Percentiles rank a stretch among this genome's conserved stretches.
phyloP scores from a whole-genome alignment of 2,113 vertebrate species.

The pig (Sus scrofa) region T2T-Sscrofa CM000827.6:62062001-62062500 shows the following conservation, averaged over 20 bases:
- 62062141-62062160: neutral
- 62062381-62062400: neutral
- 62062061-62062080: neutral
- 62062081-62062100: neutral
- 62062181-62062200: neutral
- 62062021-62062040: neutral
- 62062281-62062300: neutral
- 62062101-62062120: neutral
- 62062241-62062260: neutral
- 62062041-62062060: neutral
- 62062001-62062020: neutral
- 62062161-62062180: neutral
- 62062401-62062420: neutral
- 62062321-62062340: neutral
- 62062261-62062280: neutral
- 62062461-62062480: neutral
- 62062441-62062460: neutral
- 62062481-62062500: neutral
- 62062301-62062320: neutral
- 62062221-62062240: neutral
- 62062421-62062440: neutral
- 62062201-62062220: neutral
- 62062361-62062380: neutral
- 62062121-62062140: neutral
- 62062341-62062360: neutral